Evolutionary conservation across 2,888 invertebrate genomes (phyloP), one percentile per base, ranked within the genome.

Genomic region (Dione juno): DNA sequence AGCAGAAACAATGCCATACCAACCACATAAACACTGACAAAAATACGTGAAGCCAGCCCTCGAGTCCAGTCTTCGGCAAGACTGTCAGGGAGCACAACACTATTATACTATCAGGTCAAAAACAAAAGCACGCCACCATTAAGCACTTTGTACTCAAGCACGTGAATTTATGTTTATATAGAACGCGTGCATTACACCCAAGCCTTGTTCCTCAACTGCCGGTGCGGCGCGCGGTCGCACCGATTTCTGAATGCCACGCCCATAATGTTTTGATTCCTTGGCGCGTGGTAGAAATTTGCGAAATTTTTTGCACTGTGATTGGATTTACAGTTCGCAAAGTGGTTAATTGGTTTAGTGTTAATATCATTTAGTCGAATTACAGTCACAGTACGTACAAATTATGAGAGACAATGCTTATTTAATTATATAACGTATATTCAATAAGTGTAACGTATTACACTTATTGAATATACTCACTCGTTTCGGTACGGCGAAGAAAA

Each of bases 211-310:
- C 75, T 75, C 76, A 77, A 83, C 83, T 84, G 79, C 78, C 79
- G 78, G 73, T 71, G 73, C 76, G 76, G 74, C 75, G 76, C 74
- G 69, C 74, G 69, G 69, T 69, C 72, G 68, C 68, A 71, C 72
- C 75, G 79, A 77, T 71, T 67, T 66, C 72, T 61, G 50, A 69
- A 74, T 75, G 81, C 88, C 89, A 88, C 89, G 85, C 89, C 89
- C 89, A 79, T 77, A 67, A 80, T 88, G 87, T 87, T 89, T 84
- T 85, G 84, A 81, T 85, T 73, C 73, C 71, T 73, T 68, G 58
- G 54, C 53, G 35, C 63, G 66, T 71, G 67, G 65, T 53, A 61
- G 54, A 71, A 66, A 72, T 67, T 72, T 67, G 67, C 73, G 64
- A 66, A 71, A 69, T 72, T 69, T 70, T 70, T 71, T 64, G 5